phyloP scores from a whole-genome alignment of 2,888 invertebrate genomes.

The Tetrapedia diversipes region DNA sequence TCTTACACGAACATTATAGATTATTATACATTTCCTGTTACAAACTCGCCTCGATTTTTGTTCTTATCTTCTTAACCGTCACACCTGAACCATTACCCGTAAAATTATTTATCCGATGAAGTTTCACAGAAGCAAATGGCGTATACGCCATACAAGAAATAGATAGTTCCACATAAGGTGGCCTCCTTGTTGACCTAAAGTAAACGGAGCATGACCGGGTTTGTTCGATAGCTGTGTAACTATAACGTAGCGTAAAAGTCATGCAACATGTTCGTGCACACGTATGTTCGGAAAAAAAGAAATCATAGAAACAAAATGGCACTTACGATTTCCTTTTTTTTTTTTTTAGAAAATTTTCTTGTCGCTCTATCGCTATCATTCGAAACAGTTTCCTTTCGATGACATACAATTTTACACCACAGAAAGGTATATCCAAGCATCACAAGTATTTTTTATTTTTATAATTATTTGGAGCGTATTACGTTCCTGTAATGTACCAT shows the following conservation, averaged over 20 bases:
- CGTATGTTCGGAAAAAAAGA: slow-evolving; percentile 21
- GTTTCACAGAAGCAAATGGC: slow-evolving; percentile 11
- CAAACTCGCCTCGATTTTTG: not conserved
- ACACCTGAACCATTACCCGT: not conserved
- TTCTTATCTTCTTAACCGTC: not conserved
- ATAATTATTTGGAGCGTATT: no score
- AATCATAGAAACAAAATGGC: slow-evolving; percentile 24
- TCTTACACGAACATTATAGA: not conserved
- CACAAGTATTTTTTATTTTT: no score
- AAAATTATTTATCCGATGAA: slow-evolving; percentile 23
- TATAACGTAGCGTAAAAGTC: slow-evolving; percentile 54
- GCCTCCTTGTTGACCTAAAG: slow-evolving; percentile 59
- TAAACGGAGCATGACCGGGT: slow-evolving; percentile 75
- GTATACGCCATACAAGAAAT: not conserved
- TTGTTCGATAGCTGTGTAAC: slow-evolving; percentile 62
- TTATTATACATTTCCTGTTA: not conserved
- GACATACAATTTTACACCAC: no score
- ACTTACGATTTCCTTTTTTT: no score
- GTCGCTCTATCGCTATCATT: no score
- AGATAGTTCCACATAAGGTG: slow-evolving; percentile 45
- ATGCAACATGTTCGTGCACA: slow-evolving; percentile 16
- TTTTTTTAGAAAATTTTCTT: no score
- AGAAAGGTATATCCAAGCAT: no score
- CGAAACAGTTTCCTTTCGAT: no score
- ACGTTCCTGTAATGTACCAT: no score